These are phyloP conservation scores for Sylvilagus floridanus DNA, from an alignment of 2,797 vertebrate species.

Conservation along the genomic window DNA sequence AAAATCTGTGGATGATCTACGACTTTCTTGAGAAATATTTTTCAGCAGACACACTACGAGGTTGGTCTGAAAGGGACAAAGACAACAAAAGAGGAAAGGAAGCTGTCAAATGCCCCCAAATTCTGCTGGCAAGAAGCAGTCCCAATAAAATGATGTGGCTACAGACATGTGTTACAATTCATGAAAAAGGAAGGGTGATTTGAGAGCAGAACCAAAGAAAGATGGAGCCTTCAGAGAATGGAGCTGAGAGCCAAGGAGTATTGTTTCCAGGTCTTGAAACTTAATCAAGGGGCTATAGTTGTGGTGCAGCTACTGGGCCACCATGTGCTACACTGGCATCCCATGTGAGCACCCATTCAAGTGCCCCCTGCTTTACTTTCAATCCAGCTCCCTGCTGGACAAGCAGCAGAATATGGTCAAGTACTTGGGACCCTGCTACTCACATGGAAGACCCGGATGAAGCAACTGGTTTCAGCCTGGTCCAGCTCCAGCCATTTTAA, in stretches of 20 bases:
- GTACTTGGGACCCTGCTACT: too few relatives aligned
- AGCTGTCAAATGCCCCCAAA: background rate
- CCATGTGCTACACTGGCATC: too few relatives aligned
- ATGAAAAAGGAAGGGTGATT: background rate
- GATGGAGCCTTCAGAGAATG: background rate
- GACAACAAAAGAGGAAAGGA: background rate
- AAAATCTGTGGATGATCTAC: background rate
- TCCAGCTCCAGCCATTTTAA: too few relatives aligned
- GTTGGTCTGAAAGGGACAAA: background rate
- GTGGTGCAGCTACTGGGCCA: too few relatives aligned
- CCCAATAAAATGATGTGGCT: background rate
- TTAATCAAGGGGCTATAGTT: background rate
- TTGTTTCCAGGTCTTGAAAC: background rate
- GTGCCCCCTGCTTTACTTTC: too few relatives aligned
- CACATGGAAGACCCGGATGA: too few relatives aligned
- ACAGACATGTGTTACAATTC: background rate
- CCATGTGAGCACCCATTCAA: too few relatives aligned
- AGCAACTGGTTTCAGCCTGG: too few relatives aligned
- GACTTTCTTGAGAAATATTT: background rate
- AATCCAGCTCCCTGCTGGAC: too few relatives aligned
- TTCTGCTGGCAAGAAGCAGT: background rate
- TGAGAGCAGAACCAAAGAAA: background rate
- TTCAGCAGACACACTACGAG: background rate
- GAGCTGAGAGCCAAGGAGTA: background rate
- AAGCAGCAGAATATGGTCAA: too few relatives aligned